These are phyloP conservation scores for Catagonus wagneri DNA, from an alignment of 2,113 vertebrate genomes.

Conservation along the genomic window DNA sequence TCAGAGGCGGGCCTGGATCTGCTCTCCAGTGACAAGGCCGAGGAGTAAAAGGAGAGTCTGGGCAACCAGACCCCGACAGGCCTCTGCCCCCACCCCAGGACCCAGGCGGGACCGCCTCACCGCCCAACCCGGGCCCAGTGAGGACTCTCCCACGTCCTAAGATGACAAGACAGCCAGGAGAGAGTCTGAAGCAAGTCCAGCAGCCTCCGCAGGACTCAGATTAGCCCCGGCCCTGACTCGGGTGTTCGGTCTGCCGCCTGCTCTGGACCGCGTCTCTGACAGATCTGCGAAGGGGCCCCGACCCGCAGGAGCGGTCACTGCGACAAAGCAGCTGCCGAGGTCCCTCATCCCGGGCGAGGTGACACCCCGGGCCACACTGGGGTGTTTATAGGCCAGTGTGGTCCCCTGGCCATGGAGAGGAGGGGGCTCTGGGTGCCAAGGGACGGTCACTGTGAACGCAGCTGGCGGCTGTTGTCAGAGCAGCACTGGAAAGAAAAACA, in stretches of 20 bases:
- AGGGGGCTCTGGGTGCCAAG: conserved; percentile 69
- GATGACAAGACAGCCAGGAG: not conserved
- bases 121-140: not conserved
- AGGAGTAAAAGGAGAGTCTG: not conserved
- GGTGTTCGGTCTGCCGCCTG: not conserved
- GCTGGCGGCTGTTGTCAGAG: not conserved
- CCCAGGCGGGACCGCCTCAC: not conserved
- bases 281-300: rapidly evolving
- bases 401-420: conserved; percentile 11
- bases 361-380: rapidly evolving
- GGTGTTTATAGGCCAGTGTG: not conserved
- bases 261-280: not conserved
- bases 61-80: not conserved
- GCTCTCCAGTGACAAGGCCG: not conserved
- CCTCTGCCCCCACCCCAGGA: not conserved
- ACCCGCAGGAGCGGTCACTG: not conserved
- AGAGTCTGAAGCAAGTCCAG: not conserved
- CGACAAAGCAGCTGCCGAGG: not conserved
- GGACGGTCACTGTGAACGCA: conserved; percentile 25
- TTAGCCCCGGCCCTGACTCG: not conserved
- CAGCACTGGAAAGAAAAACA: conserved; percentile 85
- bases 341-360: too few species aligned
- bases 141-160: not conserved
- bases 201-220: not conserved
- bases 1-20: too few species aligned